These are phyloP conservation scores for Melieria crassipennis DNA, from an alignment of 2,888 invertebrate genomes.

Conservation along the genomic window DNA sequence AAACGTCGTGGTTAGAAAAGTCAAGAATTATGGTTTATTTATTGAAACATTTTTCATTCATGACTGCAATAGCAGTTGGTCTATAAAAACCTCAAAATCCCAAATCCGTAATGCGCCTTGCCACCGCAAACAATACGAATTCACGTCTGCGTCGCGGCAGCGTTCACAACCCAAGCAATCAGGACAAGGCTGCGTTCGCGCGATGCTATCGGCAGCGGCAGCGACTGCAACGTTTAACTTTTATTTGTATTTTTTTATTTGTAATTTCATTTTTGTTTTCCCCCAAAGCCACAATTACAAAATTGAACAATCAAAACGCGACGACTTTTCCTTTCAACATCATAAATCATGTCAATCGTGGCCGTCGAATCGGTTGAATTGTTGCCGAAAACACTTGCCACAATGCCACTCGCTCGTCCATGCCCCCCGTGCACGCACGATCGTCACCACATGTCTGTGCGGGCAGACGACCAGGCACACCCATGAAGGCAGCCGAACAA, in stretches of 20 bases:
- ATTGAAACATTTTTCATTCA: conserved; percentile 39
- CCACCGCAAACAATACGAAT: not conserved
- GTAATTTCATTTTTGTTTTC: conserved; percentile 21
- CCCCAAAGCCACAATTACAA: conserved; percentile 46
- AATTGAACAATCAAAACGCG: conserved; percentile 45
- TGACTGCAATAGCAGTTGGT: not conserved
- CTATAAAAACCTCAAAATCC: not conserved
- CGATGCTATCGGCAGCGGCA: too few relatives aligned
- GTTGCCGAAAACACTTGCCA: conserved; percentile 1
- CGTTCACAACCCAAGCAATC: too few relatives aligned
- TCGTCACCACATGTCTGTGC: not conserved
- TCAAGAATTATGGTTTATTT: conserved; percentile 40
- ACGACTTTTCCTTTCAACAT: conserved; percentile 41
- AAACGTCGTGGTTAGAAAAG: conserved; percentile 16
- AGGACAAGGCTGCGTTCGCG: too few relatives aligned
- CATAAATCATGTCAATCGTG: conserved; percentile 47
- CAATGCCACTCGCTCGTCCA: conserved; percentile 4
- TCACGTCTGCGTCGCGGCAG: not conserved
- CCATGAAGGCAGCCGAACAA: conserved; percentile 6
- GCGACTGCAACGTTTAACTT: too few relatives aligned
- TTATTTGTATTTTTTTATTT: not conserved
- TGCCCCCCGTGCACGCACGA: not conserved
- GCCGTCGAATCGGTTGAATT: not conserved
- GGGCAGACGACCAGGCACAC: not conserved
- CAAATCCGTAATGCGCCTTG: not conserved